Conservation (phyloP, 2,113 vertebrate genomes). For the Empidonax traillii region DNA sequence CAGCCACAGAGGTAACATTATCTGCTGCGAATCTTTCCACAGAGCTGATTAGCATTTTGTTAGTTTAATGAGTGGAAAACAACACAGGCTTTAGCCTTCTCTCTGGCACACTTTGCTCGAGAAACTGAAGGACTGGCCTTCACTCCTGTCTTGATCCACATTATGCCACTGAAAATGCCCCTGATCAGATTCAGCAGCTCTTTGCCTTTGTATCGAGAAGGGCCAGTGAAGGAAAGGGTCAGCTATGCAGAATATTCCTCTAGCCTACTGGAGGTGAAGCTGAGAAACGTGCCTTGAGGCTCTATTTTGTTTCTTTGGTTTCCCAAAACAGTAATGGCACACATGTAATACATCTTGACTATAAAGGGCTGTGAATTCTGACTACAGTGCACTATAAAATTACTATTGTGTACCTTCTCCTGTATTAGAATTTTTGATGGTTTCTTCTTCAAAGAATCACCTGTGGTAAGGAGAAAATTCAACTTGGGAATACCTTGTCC, state of each 20-base stretch:
- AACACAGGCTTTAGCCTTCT: neutral
- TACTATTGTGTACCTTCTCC: neutral
- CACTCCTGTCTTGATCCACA: neutral
- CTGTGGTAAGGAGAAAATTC: neutral
- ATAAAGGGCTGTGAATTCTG: neutral
- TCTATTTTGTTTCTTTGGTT: neutral
- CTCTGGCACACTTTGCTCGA: neutral
- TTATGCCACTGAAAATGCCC: neutral
- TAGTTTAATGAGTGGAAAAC: constrained; percentile 36
- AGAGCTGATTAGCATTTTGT: constrained; percentile 24
- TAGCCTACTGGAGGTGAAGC: neutral
- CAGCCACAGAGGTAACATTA: neutral
- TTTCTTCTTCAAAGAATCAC: neutral
- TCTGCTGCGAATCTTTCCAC: neutral
- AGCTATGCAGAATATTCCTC: neutral
- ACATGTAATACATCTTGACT: neutral
- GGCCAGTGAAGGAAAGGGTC: neutral
- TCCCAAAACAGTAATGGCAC: neutral
- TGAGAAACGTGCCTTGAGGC: neutral
- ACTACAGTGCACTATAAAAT: neutral
- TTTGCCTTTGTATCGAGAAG: neutral
- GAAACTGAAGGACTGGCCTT: neutral
- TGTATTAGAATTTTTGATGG: neutral
- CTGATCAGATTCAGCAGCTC: neutral
- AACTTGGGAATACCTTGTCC: neutral